Conservation (phyloP, 92 coral and sea anemone genomes). For the Montipora capitata region DNA sequence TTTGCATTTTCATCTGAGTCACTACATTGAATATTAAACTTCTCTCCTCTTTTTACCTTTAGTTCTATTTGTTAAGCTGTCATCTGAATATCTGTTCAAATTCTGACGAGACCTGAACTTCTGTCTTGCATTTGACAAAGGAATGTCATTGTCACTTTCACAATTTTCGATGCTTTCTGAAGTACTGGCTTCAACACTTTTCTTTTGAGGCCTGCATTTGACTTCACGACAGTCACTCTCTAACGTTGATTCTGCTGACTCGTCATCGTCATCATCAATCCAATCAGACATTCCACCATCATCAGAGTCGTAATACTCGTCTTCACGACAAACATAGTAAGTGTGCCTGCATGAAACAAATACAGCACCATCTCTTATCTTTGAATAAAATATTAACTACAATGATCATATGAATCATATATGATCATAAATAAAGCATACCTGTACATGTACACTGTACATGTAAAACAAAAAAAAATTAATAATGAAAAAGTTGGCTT, state of each 20-base stretch:
- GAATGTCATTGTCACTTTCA: conserved; percentile 23
- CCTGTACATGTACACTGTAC: too few species aligned
- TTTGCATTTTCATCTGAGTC: conserved; percentile 13
- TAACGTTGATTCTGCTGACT: conserved; percentile 29
- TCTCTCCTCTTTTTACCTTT: conserved; percentile 19
- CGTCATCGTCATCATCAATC: conserved; percentile 87
- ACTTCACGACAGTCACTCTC: conserved; percentile 34
- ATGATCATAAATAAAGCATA: too few species aligned
- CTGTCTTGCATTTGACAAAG: conserved; percentile 15
- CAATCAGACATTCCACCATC: conserved; percentile 92
- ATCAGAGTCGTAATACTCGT: conserved; percentile 64
- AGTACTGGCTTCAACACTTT: neutral
- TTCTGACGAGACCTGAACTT: neutral
- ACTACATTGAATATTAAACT: conserved; percentile 16
- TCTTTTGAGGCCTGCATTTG: neutral
- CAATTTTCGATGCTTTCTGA: neutral
- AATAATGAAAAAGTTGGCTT: too few species aligned
- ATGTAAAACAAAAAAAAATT: too few species aligned
- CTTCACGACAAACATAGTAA: conserved; percentile 83
- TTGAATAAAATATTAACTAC: too few species aligned
- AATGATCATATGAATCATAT: too few species aligned
- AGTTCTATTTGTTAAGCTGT: neutral
- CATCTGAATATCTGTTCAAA: conserved; percentile 1
- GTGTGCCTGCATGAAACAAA: conserved; percentile 53
- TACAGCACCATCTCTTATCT: neutral